Evolutionary conservation across 53 echinoderm and acorn worm species (phyloP), one percentile per base, ranked within the genome.

Genomic region (Patiria pectinifera): DNA sequence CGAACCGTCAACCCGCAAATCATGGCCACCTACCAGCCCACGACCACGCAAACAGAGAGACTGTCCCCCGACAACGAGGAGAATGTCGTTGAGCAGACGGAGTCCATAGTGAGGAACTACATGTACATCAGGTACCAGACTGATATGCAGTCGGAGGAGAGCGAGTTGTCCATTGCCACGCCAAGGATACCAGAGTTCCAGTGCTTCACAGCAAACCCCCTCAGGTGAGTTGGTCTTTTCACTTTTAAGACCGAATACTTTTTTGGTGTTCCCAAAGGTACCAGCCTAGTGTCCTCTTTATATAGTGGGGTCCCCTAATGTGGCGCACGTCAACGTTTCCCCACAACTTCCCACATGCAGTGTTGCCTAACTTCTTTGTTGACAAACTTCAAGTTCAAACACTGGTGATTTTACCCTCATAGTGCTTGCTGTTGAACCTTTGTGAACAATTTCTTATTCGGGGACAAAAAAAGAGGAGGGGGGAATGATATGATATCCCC

Each of bases 1-100:
- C 80, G 90, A 59, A 4, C 90, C 18, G 63, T 22, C 61, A 81
- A 80, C 35, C 90, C 90, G 53, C 53, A 53, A 80, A 69, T 45
- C 90, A 90, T 90, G 90, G 90, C 90, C 13, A 15, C 70, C 63
- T 80, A 69, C 69, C 48, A 46, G 80, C 46, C 90, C 10, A 62
- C 63, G 2, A 4, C 71, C 62, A 81, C 90, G 0, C 11, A 47
- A 47, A 81, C 91, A 25, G 87, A 92, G 83, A 46, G 16, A 1
- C 60, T 92, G 6, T 92, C 95, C 25, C 95, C 97, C 12, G 95
- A 96, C 84, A 88, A 93, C 12, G 96, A 96, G 89, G 96, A 95
- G 25, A 95, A 95, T 91, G 98, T 98, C 13, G 88, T 82, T 0
- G 95, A 97, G 59, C 96, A 98, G 87, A 96, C 98, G 25, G 96